Evolutionary conservation across 1,140 invertebrate genomes (phyloP), one percentile per base, ranked within the genome.

Genomic region (Aethina tumida): DNA sequence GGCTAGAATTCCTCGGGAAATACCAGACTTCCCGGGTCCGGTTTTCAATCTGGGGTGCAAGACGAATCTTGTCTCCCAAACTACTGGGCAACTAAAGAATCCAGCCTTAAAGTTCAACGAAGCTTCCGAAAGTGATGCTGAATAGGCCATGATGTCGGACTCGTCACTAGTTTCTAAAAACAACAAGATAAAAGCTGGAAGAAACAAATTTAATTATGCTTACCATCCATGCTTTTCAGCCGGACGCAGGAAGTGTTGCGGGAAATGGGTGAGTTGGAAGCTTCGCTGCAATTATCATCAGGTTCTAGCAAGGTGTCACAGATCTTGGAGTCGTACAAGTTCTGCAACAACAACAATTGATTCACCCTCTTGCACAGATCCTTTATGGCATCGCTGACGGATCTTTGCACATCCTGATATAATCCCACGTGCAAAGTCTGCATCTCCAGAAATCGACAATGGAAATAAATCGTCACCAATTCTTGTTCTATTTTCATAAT

Each of bases 11-110:
- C 75, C 76, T 16, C 73, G 63, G 1, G 75, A 79, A 7, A 75
- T 55, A 1, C 70, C 68, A 0, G 69, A 66, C 49, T 74, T 71
- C 16, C 71, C 73, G 22, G 71, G 68, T 0, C 75, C 74, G 2
- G 74, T 74, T 60, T 82, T 81, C 1, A 87, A 60, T 15, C 83
- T 61, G 2, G 81, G 80, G 62, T 87, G 84, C 2, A 88, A 54
- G 21, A 64, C 57, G 55, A 88, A 85, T 8, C 72, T 67, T 9
- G 74, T 75, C 48, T 79, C 69, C 80, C 81, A 86, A 5, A 85
- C 76, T 18, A 81, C 71, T 4, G 71, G 70, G 60, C 84, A 88
- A 13, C 74, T 66, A 57, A 87, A 88, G 53, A 73, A 71, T 1
- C 84, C 84, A 2, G 79, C 69, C 10, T 58, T 63, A 45, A 75